phyloP scores from a whole-genome alignment of 2,888 invertebrate genomes.

The Drosophila bunnanda region DNA sequence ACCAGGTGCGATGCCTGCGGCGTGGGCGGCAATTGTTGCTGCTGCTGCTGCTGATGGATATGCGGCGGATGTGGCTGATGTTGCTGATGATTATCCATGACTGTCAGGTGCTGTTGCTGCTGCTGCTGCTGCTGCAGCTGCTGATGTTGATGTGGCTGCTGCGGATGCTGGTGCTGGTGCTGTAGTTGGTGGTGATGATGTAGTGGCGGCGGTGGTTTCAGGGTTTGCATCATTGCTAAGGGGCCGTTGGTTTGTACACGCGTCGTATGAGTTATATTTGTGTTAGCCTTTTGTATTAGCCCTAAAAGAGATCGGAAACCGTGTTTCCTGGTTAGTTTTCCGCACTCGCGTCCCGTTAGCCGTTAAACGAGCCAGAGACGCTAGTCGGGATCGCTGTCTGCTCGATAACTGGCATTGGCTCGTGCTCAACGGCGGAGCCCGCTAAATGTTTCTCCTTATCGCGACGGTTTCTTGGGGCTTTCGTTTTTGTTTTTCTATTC shows the following conservation, averaged over 20 bases:
- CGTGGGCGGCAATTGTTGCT: conserved; percentile 74
- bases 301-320: conserved; percentile 3
- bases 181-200: conserved; percentile 72
- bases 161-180: conserved; percentile 61
- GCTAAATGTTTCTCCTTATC: conserved; percentile 30
- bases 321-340: conserved; percentile 1
- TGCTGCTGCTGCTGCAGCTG: conserved; percentile 49
- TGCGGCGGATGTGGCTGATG: conserved; percentile 59
- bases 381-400: conserved; percentile 43
- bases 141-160: conserved; percentile 55
- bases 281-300: not conserved
- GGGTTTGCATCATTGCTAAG: conserved; percentile 83
- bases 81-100: conserved; percentile 72
- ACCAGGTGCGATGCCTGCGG: conserved; percentile 74
- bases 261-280: conserved; percentile 39
- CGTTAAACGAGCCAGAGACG: conserved; percentile 31
- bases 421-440: conserved; percentile 12
- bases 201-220: conserved; percentile 82
- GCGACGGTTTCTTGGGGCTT: conserved; percentile 56
- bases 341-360: conserved; percentile 32
- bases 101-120: conserved; percentile 69
- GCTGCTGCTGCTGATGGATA: conserved; percentile 61
- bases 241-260: conserved; percentile 37
- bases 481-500: conserved; percentile 32
- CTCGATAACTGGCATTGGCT: conserved; percentile 42